Percentiles rank a stretch among this genome's conserved stretches.
Evolutionary conservation across 1,140 invertebrate species (phyloP).

Genomic region (Cherax destructor): DNA sequence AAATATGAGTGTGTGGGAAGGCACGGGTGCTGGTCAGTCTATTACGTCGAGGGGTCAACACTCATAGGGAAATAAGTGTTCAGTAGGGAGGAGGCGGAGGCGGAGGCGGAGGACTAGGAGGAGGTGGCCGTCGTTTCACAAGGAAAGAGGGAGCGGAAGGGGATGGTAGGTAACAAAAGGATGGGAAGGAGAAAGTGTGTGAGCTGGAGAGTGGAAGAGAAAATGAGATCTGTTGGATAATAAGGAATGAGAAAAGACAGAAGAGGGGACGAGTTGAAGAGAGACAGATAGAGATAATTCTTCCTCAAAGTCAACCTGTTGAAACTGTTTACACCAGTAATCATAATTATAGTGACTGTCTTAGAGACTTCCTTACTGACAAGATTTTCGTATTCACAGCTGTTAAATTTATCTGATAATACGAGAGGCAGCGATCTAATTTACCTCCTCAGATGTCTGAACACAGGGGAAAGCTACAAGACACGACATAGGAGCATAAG

Average conservation of each 20-base stretch:
- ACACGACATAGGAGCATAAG: no score
- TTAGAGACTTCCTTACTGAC: no score
- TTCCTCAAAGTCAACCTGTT: no score
- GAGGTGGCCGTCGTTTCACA: background rate
- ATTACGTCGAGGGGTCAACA: slow-evolving; percentile 62
- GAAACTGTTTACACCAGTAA: no score
- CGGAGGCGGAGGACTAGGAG: background rate
- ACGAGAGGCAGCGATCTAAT: no score
- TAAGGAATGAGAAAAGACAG: background rate
- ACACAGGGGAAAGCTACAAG: no score
- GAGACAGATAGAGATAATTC: background rate
- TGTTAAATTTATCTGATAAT: no score
- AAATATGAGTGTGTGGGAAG: slow-evolving; percentile 17
- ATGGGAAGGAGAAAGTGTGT: background rate
- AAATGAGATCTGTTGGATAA: background rate
- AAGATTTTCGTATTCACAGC: no score
- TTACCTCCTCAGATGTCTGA: no score
- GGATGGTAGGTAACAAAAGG: background rate
- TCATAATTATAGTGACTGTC: no score
- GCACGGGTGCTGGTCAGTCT: slow-evolving; percentile 48
- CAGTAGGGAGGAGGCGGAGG: slow-evolving; percentile 32
- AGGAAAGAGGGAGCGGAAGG: background rate
- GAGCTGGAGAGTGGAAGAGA: background rate
- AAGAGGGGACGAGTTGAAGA: background rate
- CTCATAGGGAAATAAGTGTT: slow-evolving; percentile 62